These are phyloP conservation scores for Bostrychus sinensis DNA, from an alignment of 2,113 vertebrate genomes.

Conservation along the genomic window DNA sequence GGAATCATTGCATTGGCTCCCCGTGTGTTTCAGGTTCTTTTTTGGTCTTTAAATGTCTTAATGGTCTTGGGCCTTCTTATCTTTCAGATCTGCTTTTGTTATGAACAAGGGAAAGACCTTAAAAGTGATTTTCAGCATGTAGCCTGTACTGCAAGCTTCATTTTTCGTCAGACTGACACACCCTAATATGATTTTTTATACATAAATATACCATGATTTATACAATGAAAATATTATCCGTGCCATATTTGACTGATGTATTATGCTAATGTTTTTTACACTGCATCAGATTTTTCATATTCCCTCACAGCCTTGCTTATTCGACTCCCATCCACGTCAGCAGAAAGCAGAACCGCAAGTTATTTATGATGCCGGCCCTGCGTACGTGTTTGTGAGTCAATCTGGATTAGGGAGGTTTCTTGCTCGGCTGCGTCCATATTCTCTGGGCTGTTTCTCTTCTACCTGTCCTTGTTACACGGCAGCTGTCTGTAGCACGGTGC, in stretches of 20 bases:
- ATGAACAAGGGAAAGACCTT: background rate
- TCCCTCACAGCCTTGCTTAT: background rate
- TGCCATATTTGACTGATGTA: conserved; percentile 17
- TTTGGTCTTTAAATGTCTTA: too few species aligned
- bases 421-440: conserved; percentile 42
- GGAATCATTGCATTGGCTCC: too few species aligned
- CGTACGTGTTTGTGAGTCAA: conserved; percentile 10
- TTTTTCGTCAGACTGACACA: background rate
- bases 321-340: conserved; percentile 25
- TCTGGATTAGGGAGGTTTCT: conserved; percentile 43
- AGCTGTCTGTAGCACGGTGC: conserved; percentile 64
- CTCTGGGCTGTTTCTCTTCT: conserved; percentile 42
- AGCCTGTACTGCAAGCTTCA: background rate
- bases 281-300: conserved; percentile 18
- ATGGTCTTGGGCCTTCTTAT: too few species aligned
- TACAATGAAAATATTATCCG: conserved; percentile 1
- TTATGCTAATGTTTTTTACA: conserved; percentile 19
- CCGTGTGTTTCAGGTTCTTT: too few species aligned
- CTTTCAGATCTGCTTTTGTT: too few species aligned
- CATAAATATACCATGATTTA: background rate
- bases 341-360: conserved; percentile 24
- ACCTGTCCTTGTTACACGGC: conserved; percentile 70
- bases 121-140: background rate
- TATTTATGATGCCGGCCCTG: conserved; percentile 31
- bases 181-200: background rate